Evolutionary conservation across 2,113 vertebrate genomes (phyloP), one percentile per base, ranked within the genome.

Genomic region (Phalacrocorax aristotelis): DNA sequence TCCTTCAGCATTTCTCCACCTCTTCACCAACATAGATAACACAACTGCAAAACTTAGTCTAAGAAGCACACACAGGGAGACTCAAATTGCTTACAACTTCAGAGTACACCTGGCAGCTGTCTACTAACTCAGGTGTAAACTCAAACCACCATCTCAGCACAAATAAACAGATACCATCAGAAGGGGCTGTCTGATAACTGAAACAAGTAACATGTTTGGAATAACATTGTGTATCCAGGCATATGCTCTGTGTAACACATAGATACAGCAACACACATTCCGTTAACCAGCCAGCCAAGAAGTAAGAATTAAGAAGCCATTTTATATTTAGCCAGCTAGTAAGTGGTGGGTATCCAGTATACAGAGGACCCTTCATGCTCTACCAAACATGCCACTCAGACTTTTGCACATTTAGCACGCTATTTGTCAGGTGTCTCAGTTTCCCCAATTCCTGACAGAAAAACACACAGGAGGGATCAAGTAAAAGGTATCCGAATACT

Each of bases 171-270:
- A 5, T 29, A 55, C 9, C 61, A 70, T 51, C 65, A 54, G 34
- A 65, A 55, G 19, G 3, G 26, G 13, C 69, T 77, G 22, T 42
- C 13, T 66, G 25, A 32, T 36, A 62, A 55, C 1, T 15, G 8
- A 55, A 66, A 55, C 11, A 42, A 49, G 27, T 10, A 58, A 74
- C 1, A 1, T 10, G 8, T 58, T 44, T 49, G n/a, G n/a, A 60
- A 29, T 32, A 40, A 49, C 2, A 2, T 15, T 11, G 57, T 40
- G 15, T 71, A 57, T 49, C 44, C 26, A 75, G 17, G 38, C 17
- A 48, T 9, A 29, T 15, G 15, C 30, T n/a, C 30, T 38, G 5
- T 18, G 30, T 30, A 58, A 69, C 14, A 32, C 0, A 30, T 0
- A 52, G 54, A n/a, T 13, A 58, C 22, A 72, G 29, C 30, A 66